Conservation (phyloP, 1,140 invertebrate species). For the Asbolus verrucosus region DNA sequence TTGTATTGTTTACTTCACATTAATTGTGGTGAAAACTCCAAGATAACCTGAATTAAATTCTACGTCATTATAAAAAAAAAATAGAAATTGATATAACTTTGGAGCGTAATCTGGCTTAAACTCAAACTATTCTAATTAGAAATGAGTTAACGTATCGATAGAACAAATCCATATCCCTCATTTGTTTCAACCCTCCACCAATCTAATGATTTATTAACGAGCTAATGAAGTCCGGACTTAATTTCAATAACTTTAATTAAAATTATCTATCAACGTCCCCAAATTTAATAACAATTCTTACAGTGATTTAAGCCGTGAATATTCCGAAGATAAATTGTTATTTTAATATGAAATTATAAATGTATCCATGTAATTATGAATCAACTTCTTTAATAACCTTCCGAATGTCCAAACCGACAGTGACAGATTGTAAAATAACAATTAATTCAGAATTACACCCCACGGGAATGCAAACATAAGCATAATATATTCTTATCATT, state of each 20-base stretch:
- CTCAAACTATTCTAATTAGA: slow-evolving; percentile 39
- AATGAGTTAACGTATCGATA: slow-evolving; percentile 21
- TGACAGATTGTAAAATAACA: slow-evolving; percentile 3
- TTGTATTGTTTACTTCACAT: slow-evolving; percentile 25
- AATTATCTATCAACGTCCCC: slow-evolving; percentile 55
- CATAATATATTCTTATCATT: no score
- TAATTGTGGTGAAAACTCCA: slow-evolving; percentile 9
- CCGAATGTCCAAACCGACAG: slow-evolving; percentile 9
- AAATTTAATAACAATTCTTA: slow-evolving; percentile 35
- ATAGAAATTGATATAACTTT: not conserved
- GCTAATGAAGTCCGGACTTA: slow-evolving; percentile 56
- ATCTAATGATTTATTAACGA: slow-evolving; percentile 54
- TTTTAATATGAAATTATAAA: slow-evolving; percentile 34
- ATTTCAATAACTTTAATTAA: slow-evolving; percentile 59
- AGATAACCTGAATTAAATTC: not conserved
- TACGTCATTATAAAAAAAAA: slow-evolving; percentile 10
- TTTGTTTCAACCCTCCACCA: slow-evolving; percentile 34
- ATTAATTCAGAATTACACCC: no score
- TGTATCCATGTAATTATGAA: slow-evolving; percentile 20
- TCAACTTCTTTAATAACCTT: slow-evolving; percentile 18
- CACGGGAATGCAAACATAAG: no score
- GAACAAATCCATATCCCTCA: slow-evolving; percentile 18
- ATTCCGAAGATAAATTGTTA: slow-evolving; percentile 26
- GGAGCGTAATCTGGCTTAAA: not conserved
- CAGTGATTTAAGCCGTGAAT: not conserved